Evolutionary conservation across 2,797 vertebrate genomes (phyloP).

Genomic region (Poecile montanus): DNA sequence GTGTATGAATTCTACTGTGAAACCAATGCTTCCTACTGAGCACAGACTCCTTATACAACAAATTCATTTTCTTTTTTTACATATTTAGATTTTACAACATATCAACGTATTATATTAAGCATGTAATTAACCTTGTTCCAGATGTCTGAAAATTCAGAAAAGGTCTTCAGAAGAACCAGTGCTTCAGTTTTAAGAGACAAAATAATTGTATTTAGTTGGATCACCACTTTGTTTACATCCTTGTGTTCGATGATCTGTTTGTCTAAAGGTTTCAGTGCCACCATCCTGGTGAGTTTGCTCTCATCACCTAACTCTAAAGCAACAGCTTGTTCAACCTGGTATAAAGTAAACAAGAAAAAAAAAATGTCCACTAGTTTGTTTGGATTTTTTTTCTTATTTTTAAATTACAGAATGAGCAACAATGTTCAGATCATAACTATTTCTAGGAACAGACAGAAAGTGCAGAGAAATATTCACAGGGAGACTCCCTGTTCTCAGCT

Average conservation of each 20-base stretch:
- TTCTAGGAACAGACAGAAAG: neutral
- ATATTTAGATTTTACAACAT: neutral
- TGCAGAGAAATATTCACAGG: neutral
- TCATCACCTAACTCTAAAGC: conserved; percentile 77
- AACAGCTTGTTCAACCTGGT: conserved; percentile 80
- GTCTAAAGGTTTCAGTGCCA: conserved; percentile 78
- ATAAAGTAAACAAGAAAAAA: conserved; percentile 9
- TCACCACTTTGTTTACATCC: conserved; percentile 81
- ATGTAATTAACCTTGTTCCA: conserved; percentile 81
- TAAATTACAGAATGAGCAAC: neutral
- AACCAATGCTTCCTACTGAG: neutral
- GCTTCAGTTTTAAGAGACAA: conserved; percentile 76
- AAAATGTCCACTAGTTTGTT: neutral
- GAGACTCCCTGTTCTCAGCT: neutral
- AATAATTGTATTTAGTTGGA: conserved; percentile 79
- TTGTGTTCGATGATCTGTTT: conserved; percentile 83
- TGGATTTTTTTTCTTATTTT: neutral
- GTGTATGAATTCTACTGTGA: neutral
- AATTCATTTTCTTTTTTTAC: neutral
- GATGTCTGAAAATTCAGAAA: conserved; percentile 79
- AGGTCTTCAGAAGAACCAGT: conserved; percentile 71
- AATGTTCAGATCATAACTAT: neutral
- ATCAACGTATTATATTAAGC: neutral
- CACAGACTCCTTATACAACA: neutral
- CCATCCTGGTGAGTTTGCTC: conserved; percentile 69